Evolutionary conservation across 2,888 invertebrate genomes (phyloP).

Genomic region (Falcaria lacertinaria): DNA sequence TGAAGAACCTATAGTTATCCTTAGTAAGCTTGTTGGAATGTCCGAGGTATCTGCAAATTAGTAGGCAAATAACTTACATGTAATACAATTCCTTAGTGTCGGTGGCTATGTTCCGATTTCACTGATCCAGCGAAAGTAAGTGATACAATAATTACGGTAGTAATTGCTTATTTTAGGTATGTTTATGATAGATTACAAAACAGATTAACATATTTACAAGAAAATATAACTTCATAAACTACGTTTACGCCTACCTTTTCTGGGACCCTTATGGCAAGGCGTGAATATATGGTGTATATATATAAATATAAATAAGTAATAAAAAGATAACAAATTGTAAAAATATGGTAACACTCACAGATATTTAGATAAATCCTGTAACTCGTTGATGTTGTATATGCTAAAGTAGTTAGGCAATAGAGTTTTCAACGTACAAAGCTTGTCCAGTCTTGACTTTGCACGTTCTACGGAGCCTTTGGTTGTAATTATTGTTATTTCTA

Average conservation of each 20-base stretch:
- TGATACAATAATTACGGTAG: too few species aligned
- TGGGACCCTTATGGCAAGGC: too few species aligned
- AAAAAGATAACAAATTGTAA: too few species aligned
- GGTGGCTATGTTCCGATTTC: too few species aligned
- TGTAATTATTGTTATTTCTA: conserved; percentile 40
- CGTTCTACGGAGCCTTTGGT: conserved; percentile 49
- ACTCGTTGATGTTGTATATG: conserved; percentile 24
- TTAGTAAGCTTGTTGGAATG: conserved; percentile 37
- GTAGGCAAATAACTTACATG: too few species aligned
- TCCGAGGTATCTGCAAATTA: conserved; percentile 26
- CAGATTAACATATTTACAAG: too few species aligned
- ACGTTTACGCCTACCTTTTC: background rate
- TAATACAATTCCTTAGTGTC: too few species aligned
- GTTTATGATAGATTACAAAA: too few species aligned
- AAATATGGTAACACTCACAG: conserved; percentile 41
- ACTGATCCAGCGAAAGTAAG: too few species aligned
- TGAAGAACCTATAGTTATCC: conserved; percentile 32
- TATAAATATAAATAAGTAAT: too few species aligned
- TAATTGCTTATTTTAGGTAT: too few species aligned
- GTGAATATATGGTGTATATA: too few species aligned
- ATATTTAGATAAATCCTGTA: conserved; percentile 16
- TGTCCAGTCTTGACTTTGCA: conserved; percentile 46
- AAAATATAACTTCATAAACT: background rate
- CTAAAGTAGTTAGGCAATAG: conserved; percentile 43
- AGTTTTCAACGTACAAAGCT: conserved; percentile 44